Evolutionary conservation across 2,113 vertebrate genomes (phyloP).

Genomic region (Redunca redunca): DNA sequence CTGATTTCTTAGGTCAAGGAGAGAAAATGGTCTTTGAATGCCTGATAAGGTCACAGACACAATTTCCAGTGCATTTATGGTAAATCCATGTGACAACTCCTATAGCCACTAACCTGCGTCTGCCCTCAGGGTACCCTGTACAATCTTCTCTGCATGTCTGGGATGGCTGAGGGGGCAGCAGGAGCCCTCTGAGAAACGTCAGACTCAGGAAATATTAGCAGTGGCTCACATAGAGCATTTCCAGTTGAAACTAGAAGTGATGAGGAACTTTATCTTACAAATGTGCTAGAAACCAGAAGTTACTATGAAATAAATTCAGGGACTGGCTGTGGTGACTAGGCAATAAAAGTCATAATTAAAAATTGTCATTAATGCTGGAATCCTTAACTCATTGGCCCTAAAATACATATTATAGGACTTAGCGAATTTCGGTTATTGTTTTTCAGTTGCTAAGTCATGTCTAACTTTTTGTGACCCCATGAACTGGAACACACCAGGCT

Average conservation of each 20-base stretch:
- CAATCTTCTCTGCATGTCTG: not conserved
- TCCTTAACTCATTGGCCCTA: not conserved
- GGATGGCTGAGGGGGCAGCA: not conserved
- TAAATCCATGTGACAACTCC: not conserved
- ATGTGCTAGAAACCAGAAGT: not conserved
- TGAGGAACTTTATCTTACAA: not conserved
- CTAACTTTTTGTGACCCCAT: not conserved
- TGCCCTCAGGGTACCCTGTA: rapidly evolving
- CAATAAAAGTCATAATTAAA: not conserved
- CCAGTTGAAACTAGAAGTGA: not conserved
- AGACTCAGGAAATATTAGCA: constrained; percentile 13
- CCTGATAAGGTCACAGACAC: not conserved
- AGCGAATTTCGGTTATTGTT: not conserved
- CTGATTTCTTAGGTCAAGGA: not conserved
- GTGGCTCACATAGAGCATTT: not conserved
- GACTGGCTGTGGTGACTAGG: not conserved
- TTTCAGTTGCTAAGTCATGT: not conserved
- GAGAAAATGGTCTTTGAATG: not conserved
- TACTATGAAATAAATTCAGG: not conserved
- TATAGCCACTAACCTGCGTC: not conserved
- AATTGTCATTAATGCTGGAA: not conserved
- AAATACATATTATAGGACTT: not conserved
- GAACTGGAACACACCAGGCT: not conserved
- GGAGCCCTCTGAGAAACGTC: not conserved
- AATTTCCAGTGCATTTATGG: not conserved